Conservation (phyloP, 2,888 invertebrate genomes). For the Amaurobius ferox region DNA sequence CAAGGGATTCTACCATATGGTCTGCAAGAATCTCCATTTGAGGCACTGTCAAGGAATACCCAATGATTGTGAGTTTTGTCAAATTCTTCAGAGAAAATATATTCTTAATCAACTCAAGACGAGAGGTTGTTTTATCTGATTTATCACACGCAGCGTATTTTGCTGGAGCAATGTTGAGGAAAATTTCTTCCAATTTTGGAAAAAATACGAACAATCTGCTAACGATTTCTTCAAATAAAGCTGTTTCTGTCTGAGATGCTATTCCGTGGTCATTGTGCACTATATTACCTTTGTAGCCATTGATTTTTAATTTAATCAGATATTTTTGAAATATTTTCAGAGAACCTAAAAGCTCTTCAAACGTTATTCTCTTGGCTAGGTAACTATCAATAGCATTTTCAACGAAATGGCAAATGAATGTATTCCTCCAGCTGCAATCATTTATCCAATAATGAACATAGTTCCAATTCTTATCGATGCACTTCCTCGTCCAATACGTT, state of each 20-base stretch:
- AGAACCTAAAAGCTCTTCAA: neutral
- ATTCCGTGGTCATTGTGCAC: neutral
- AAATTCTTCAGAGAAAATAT: neutral
- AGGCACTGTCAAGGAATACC: neutral
- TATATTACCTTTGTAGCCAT: slow-evolving; percentile 34
- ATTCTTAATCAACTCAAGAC: neutral
- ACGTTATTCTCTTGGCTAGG: neutral
- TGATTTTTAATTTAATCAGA: slow-evolving; percentile 29
- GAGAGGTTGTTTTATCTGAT: neutral
- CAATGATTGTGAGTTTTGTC: slow-evolving; percentile 21
- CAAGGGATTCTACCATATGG: neutral
- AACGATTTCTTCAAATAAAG: neutral
- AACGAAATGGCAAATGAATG: slow-evolving; percentile 16
- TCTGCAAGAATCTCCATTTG: neutral
- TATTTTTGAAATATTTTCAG: neutral
- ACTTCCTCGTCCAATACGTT: slow-evolving; percentile 45
- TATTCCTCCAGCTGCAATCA: slow-evolving; percentile 37
- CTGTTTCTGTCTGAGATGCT: neutral
- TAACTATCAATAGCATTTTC: slow-evolving; percentile 27
- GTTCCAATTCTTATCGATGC: slow-evolving; percentile 13
- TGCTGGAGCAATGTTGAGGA: slow-evolving; percentile 30
- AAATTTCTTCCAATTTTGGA: slow-evolving; percentile 24
- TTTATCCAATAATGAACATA: slow-evolving; percentile 37
- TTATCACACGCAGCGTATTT: slow-evolving; percentile 17
- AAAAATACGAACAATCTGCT: slow-evolving; percentile 21